Evolutionary conservation across 2,888 invertebrate genomes (phyloP).

Genomic region (Dicranocentrus wangi): DNA sequence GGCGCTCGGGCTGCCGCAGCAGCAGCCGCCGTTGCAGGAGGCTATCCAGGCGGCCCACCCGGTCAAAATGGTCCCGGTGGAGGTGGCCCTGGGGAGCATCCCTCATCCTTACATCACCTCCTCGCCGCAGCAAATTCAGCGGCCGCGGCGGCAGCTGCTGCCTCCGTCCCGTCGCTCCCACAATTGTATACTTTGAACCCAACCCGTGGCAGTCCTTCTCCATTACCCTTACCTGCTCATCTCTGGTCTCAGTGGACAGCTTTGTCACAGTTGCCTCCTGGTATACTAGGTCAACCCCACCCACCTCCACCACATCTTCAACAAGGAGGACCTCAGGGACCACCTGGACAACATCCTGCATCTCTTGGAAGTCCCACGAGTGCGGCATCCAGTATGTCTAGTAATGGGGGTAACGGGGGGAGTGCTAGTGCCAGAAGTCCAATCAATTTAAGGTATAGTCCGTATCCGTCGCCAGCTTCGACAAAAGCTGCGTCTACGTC

Average conservation of each 20-base stretch:
- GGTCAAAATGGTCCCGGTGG: slow-evolving; percentile 45
- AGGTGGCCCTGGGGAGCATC: slow-evolving; percentile 58
- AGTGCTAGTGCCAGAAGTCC: slow-evolving; percentile 67
- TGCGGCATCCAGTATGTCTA: slow-evolving; percentile 33
- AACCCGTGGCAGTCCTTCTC: slow-evolving; percentile 73
- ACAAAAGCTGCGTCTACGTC: slow-evolving; percentile 71
- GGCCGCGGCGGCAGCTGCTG: slow-evolving; percentile 69
- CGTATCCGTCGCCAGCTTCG: slow-evolving; percentile 68
- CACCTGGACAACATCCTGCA: slow-evolving; percentile 65
- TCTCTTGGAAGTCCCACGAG: slow-evolving; percentile 53
- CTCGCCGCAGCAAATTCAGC: slow-evolving; percentile 70
- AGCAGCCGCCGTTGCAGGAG: slow-evolving; percentile 50
- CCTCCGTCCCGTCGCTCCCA: slow-evolving; percentile 73
- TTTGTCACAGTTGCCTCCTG: slow-evolving; percentile 73
- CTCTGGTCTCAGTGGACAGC: slow-evolving; percentile 76
- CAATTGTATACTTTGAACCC: slow-evolving; percentile 74
- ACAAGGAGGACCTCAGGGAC: slow-evolving; percentile 71
- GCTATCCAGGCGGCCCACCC: slow-evolving; percentile 45
- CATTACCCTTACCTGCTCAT: slow-evolving; percentile 75
- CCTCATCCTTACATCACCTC: slow-evolving; percentile 69
- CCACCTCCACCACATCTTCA: slow-evolving; percentile 72
- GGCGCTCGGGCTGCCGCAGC: slow-evolving; percentile 67
- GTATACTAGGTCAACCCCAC: slow-evolving; percentile 68
- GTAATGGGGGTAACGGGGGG: slow-evolving; percentile 60
- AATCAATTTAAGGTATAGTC: slow-evolving; percentile 70